These are phyloP conservation scores for Aphelocoma coerulescens DNA, from an alignment of 2,113 vertebrate genomes.

Conservation along the genomic window DNA sequence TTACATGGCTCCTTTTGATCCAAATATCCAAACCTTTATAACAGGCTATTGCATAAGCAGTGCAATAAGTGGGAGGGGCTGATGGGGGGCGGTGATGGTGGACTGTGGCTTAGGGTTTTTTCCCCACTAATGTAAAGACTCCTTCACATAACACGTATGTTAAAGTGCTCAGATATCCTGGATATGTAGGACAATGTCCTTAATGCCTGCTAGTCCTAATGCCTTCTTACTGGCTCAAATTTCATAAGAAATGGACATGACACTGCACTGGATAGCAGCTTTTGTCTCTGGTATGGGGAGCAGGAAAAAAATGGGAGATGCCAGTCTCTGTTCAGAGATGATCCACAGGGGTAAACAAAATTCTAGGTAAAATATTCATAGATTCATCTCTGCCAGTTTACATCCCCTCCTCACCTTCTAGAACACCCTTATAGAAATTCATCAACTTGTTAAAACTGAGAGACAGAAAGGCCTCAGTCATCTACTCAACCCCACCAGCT, in stretches of 20 bases:
- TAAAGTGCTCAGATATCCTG: background rate
- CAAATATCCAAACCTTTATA: background rate
- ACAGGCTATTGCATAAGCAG: background rate
- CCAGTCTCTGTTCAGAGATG: background rate
- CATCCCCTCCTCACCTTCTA: background rate
- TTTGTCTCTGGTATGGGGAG: background rate
- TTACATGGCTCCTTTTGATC: background rate
- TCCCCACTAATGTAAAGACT: background rate
- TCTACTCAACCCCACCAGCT: background rate
- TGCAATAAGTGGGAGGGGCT: background rate
- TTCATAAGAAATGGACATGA: background rate
- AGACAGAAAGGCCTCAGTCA: background rate
- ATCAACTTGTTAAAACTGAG: background rate
- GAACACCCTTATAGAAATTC: background rate
- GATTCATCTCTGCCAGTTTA: background rate
- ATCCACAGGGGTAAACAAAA: background rate
- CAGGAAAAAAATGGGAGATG: background rate
- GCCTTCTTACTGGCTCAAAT: background rate
- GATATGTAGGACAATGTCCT: background rate
- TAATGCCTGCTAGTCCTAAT: background rate
- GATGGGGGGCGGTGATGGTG: rapidly evolving
- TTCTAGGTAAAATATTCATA: background rate
- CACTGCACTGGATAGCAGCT: background rate
- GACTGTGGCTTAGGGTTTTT: background rate
- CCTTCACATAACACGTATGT: background rate